Conservation (phyloP, 2,113 vertebrate species). For the Lampris incognitus region DNA sequence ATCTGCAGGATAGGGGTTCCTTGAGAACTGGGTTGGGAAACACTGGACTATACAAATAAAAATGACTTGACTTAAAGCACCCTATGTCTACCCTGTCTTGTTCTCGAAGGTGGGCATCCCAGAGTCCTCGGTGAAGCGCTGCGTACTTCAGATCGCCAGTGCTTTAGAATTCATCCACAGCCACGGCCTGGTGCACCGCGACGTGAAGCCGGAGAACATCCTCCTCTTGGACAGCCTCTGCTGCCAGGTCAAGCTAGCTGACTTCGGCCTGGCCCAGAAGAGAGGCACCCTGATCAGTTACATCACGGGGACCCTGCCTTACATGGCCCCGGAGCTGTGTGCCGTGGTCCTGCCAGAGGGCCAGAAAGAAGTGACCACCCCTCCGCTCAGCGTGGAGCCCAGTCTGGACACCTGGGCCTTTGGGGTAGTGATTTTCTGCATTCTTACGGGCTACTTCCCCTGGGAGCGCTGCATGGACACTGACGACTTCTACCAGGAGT, state of each 20-base stretch:
- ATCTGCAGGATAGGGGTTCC: too few species aligned
- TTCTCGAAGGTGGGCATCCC: slow-evolving; percentile 88
- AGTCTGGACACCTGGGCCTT: slow-evolving; percentile 94
- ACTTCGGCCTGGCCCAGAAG: slow-evolving; percentile 92
- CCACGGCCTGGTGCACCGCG: slow-evolving; percentile 90
- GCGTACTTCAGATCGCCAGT: slow-evolving; percentile 86
- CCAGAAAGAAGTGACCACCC: slow-evolving; percentile 73
- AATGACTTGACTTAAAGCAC: too few species aligned
- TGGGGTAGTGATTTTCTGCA: slow-evolving; percentile 91
- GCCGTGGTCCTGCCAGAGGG: slow-evolving; percentile 69
- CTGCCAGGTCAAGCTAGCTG: slow-evolving; percentile 87
- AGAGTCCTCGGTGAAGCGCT: slow-evolving; percentile 85
- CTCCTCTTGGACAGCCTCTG: slow-evolving; percentile 89
- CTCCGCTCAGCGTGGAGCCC: slow-evolving; percentile 86
- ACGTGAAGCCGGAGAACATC: slow-evolving; percentile 94
- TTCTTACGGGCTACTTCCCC: slow-evolving; percentile 94
- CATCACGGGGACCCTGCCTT: slow-evolving; percentile 89
- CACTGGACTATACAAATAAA: too few species aligned
- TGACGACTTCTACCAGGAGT: slow-evolving; percentile 93
- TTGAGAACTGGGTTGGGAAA: too few species aligned
- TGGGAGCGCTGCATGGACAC: slow-evolving; percentile 88
- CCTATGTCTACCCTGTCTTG: neutral
- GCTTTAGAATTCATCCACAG: slow-evolving; percentile 93
- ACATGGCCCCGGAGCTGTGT: slow-evolving; percentile 91
- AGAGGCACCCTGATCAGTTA: slow-evolving; percentile 89